A percentile compares a stretch with the other conserved stretches of the same genome.
phyloP scores from a whole-genome alignment of 2,888 invertebrate genomes.

The Epistrophella euchroma region DNA sequence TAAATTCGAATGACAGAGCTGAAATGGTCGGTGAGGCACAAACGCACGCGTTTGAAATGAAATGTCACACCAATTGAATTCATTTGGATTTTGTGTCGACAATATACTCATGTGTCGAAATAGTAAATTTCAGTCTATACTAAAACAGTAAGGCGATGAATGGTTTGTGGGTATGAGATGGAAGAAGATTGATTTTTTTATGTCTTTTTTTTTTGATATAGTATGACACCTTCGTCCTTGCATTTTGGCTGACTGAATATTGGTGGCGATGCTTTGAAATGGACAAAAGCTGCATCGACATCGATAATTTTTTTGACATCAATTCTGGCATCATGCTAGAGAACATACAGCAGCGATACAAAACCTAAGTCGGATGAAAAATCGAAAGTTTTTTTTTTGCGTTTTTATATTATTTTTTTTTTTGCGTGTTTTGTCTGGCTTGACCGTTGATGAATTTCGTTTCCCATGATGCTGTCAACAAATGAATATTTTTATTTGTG shows the following conservation, averaged over 20 bases:
- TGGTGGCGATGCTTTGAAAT: conserved; percentile 40
- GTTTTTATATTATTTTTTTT: neutral
- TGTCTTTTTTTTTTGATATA: neutral
- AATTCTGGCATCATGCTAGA: neutral
- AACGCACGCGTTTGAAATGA: conserved; percentile 60
- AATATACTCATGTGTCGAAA: conserved; percentile 63
- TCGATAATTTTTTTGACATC: conserved; percentile 48
- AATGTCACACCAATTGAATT: conserved; percentile 71
- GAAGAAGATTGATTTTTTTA: neutral
- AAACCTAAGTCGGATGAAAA: conserved; percentile 1
- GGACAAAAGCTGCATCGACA: conserved; percentile 46
- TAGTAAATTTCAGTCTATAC: conserved; percentile 31
- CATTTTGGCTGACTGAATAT: conserved; percentile 45
- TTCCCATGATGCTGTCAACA: conserved; percentile 67
- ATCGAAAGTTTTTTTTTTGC: neutral
- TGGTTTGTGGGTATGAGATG: neutral
- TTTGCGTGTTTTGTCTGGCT: neutral
- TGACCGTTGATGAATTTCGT: conserved; percentile 61
- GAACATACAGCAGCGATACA: neutral
- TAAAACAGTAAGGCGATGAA: neutral
- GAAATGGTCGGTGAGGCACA: neutral
- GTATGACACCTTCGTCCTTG: conserved; percentile 29
- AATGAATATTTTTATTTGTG: conserved; percentile 37
- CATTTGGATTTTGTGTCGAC: conserved; percentile 58
- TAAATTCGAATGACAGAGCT: conserved; percentile 31